Percentiles rank a stretch among this genome's conserved stretches.
Evolutionary conservation across 2,888 invertebrate genomes (phyloP).

Genomic region (Ferdinandea cuprea): DNA sequence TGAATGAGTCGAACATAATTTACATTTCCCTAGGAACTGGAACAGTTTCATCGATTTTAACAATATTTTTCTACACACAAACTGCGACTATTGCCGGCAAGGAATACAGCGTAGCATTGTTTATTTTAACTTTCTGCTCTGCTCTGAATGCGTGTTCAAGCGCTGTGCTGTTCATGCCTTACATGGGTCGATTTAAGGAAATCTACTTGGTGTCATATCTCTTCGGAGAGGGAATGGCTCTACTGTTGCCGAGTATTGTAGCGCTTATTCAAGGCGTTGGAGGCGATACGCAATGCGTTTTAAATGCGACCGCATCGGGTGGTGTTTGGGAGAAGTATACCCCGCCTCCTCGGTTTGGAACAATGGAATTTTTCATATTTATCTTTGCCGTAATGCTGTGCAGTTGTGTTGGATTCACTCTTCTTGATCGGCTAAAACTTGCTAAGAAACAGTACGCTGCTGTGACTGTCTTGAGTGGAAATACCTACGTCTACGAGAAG

Average conservation of each 20-base stretch:
- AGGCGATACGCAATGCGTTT: constrained; percentile 85
- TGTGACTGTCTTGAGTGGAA: constrained; percentile 80
- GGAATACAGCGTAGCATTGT: constrained; percentile 85
- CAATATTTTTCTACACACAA: constrained; percentile 85
- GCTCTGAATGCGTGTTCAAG: constrained; percentile 89
- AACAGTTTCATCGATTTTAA: constrained; percentile 84
- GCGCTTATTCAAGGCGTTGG: constrained; percentile 92
- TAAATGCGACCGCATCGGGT: constrained; percentile 80
- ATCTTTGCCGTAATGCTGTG: constrained; percentile 86
- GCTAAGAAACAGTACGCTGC: constrained; percentile 80
- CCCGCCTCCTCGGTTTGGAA: constrained; percentile 86
- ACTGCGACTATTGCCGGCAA: constrained; percentile 84
- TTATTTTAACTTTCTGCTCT: constrained; percentile 88
- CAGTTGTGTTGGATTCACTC: constrained; percentile 86
- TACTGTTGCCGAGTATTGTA: constrained; percentile 90
- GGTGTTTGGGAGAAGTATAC: constrained; percentile 82
- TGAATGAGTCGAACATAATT: constrained; percentile 85
- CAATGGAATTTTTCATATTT: constrained; percentile 87
- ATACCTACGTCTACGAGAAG: constrained; percentile 80
- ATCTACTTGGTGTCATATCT: constrained; percentile 91
- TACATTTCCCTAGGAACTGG: constrained; percentile 85
- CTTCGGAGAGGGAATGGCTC: constrained; percentile 92
- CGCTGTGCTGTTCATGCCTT: constrained; percentile 93
- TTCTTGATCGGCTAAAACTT: constrained; percentile 83
- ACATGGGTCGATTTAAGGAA: constrained; percentile 89